phyloP scores from a whole-genome alignment of 2,888 invertebrate genomes.

The Melinaea marsaeus region DNA sequence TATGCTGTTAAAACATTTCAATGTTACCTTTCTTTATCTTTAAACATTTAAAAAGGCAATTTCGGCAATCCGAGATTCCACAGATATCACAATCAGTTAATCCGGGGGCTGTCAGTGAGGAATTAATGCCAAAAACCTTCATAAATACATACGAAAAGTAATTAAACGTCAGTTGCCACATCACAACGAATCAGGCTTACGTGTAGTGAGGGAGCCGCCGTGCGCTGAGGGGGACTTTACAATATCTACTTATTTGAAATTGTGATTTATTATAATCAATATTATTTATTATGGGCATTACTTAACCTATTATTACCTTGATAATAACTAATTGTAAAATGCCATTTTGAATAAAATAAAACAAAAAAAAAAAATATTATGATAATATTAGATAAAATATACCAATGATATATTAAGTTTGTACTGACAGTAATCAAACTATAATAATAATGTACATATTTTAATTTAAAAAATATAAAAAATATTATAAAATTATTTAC shows the following conservation, averaged over 20 bases:
- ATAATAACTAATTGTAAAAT: too few relatives aligned
- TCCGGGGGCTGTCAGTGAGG: constrained; percentile 26
- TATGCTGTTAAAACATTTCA: background rate
- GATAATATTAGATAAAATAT: too few relatives aligned
- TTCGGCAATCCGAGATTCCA: constrained; percentile 1
- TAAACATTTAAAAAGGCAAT: constrained; percentile 6
- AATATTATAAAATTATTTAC: too few relatives aligned
- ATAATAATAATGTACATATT: too few relatives aligned
- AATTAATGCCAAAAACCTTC: constrained; percentile 32
- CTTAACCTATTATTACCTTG: too few relatives aligned
- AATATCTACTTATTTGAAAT: background rate
- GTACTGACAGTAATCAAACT: too few relatives aligned
- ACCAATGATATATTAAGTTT: too few relatives aligned
- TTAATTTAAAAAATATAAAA: too few relatives aligned
- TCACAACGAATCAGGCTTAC: constrained; percentile 52
- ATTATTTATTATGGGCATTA: too few relatives aligned
- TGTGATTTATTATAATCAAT: too few relatives aligned
- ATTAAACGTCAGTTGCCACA: constrained; percentile 56
- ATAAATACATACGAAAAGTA: constrained; percentile 50
- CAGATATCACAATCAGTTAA: constrained; percentile 18
- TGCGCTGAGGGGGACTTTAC: background rate
- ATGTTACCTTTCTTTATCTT: background rate
- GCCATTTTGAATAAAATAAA: too few relatives aligned
- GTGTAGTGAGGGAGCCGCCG: constrained; percentile 24
- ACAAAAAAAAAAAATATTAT: too few relatives aligned